Conservation (phyloP, 2,113 vertebrate species). For the Antennarius striatus region DNA sequence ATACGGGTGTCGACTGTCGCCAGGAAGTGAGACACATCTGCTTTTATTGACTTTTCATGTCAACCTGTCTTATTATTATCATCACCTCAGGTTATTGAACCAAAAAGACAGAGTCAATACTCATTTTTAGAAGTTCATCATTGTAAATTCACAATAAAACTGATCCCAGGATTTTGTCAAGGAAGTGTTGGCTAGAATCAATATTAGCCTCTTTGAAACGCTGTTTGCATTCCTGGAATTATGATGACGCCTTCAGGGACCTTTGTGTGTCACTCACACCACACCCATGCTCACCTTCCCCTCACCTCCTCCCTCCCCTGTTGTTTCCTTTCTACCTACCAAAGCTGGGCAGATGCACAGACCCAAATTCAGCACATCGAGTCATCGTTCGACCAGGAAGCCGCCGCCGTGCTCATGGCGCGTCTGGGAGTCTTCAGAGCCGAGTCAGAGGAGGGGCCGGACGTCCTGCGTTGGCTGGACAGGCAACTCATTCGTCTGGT, state of each 20-base stretch:
- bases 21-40: conserved; percentile 86
- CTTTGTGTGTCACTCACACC: conserved; percentile 30
- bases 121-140: not conserved
- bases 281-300: conserved; percentile 36
- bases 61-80: not conserved
- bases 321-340: not conserved
- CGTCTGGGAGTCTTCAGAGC: conserved; percentile 92
- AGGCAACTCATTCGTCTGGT: conserved; percentile 97
- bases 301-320: not conserved
- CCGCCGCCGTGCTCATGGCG: conserved; percentile 93
- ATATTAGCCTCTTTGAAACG: conserved; percentile 4
- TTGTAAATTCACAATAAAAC: not conserved
- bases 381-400: conserved; percentile 95
- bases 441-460: conserved; percentile 94
- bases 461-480: conserved; percentile 95
- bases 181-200: conserved; percentile 6
- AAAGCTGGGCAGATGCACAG: conserved; percentile 96
- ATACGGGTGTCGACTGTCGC: conserved; percentile 94
- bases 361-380: conserved; percentile 95
- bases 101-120: not conserved
- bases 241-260: not conserved
- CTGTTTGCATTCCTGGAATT: conserved; percentile 37
- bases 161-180: not conserved
- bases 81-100: not conserved
- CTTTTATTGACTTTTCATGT: not conserved